Evolutionary conservation across 2,113 vertebrate species (phyloP).

Genomic region (Cettia cetti): DNA sequence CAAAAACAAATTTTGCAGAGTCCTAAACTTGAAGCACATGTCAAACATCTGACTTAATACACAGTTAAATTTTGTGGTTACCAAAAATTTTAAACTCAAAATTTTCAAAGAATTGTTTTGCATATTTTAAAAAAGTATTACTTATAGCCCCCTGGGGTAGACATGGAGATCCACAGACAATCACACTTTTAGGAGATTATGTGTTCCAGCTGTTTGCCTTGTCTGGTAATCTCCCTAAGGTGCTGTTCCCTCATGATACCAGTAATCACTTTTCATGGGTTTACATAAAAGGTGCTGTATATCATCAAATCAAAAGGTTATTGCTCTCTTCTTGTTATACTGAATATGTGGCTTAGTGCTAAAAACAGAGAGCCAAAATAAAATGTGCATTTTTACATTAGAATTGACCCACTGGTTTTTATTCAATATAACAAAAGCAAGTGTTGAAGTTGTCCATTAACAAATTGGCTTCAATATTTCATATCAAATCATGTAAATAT

Average conservation of each 20-base stretch:
- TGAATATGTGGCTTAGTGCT: background rate
- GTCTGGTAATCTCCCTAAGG: background rate
- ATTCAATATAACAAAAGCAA: background rate
- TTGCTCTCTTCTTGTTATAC: background rate
- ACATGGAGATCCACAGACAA: background rate
- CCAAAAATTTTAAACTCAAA: background rate
- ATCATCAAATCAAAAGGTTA: constrained; percentile 39
- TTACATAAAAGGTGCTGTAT: constrained; percentile 22
- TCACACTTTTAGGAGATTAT: background rate
- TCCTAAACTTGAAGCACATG: background rate
- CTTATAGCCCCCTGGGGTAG: background rate
- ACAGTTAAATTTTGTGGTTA: background rate
- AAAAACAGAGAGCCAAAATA: background rate
- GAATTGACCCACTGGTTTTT: background rate
- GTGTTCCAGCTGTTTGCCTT: constrained; percentile 17
- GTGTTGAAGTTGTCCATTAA: background rate
- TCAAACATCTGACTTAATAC: background rate
- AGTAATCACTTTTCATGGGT: constrained; percentile 18
- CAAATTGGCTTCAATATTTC: background rate
- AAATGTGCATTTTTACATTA: background rate
- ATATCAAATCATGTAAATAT: background rate
- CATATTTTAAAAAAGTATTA: background rate
- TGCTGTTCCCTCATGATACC: background rate
- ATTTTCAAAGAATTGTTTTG: background rate
- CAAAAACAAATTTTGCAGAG: background rate